These are phyloP conservation scores for Trinectes maculatus DNA, from an alignment of 2,113 vertebrate genomes.

Conservation along the genomic window DNA sequence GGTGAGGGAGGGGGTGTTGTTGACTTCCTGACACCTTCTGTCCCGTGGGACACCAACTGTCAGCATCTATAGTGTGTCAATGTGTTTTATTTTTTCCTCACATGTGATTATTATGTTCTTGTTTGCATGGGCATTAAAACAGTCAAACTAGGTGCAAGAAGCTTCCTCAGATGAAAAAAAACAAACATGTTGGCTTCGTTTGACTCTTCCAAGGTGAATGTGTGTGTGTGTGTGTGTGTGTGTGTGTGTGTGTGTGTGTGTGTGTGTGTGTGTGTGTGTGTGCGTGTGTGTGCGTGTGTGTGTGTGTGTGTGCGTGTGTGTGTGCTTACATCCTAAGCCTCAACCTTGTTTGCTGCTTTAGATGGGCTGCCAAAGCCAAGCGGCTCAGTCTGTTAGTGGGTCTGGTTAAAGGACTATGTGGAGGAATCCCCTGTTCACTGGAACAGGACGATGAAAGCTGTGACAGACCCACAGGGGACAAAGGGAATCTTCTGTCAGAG, in stretches of 20 bases:
- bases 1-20: conserved; percentile 43
- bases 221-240: conserved; percentile 1
- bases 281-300: conserved; percentile 4
- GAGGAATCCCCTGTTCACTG: conserved; percentile 57
- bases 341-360: conserved; percentile 48
- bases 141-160: not conserved
- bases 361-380: conserved; percentile 54
- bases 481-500: not conserved
- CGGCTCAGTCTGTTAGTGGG: conserved; percentile 64
- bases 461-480: conserved; percentile 14
- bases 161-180: not conserved
- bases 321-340: conserved; percentile 22
- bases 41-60: conserved; percentile 61
- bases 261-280: conserved; percentile 4
- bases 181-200: not conserved
- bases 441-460: conserved; percentile 20
- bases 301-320: not conserved
- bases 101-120: too few relatives aligned
- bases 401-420: conserved; percentile 51
- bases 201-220: not conserved
- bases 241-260: conserved; percentile 2
- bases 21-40: conserved; percentile 75
- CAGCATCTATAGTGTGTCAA: conserved; percentile 34
- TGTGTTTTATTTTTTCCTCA: too few relatives aligned
- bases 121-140: not conserved